phyloP scores from a whole-genome alignment of 2,113 vertebrate genomes.

The Ailurus styani region DNA sequence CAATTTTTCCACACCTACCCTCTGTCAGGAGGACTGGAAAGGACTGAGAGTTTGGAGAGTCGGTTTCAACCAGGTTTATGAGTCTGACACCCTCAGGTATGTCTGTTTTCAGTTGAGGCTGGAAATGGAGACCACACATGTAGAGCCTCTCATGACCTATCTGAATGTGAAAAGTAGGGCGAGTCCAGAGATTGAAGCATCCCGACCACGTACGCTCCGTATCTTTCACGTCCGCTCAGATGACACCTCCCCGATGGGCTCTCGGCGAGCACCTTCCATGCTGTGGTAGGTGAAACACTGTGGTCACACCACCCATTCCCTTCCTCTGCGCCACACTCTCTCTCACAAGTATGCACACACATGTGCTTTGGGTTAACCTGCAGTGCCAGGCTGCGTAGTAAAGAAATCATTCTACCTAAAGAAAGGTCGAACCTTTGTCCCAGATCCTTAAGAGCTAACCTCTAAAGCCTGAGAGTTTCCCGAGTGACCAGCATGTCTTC shows the following conservation, averaged over 20 bases:
- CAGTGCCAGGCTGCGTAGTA: not conserved
- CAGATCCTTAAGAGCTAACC: not conserved
- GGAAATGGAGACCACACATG: not conserved
- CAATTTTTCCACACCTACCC: not conserved
- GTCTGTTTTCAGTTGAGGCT: not conserved
- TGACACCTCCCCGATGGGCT: not conserved
- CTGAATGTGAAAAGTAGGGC: not conserved
- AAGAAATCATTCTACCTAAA: not conserved
- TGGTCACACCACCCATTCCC: too few species aligned
- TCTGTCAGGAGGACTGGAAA: not conserved
- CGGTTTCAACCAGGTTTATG: not conserved
- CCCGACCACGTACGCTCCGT: not conserved
- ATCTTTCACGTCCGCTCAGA: not conserved
- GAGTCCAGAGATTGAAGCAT: not conserved
- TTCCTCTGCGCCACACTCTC: not conserved
- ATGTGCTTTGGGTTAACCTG: not conserved
- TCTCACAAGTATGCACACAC: not conserved
- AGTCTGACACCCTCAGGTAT: not conserved
- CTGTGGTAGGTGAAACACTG: not conserved
- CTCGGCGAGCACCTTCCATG: not conserved
- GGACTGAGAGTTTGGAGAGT: not conserved
- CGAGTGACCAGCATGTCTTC: not conserved
- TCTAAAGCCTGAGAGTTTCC: not conserved
- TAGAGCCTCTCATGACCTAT: not conserved
- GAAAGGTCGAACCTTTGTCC: not conserved